Base-by-base conservation (phyloP, 2,888 invertebrate species). In the Polymixis lichenea region DNA sequence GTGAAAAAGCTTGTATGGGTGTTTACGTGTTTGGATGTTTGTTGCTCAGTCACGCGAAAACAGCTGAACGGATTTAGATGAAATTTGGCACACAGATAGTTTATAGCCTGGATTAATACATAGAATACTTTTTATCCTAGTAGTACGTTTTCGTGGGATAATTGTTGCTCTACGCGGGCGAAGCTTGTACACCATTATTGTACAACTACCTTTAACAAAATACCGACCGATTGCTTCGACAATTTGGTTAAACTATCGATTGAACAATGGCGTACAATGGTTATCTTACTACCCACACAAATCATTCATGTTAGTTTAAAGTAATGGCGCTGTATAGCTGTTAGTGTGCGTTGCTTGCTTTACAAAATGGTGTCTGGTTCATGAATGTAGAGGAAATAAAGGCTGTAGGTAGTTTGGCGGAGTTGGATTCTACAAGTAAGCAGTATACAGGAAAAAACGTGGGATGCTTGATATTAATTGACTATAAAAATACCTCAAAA, bases 221-320 rank as follows among this genome's bases (percentile, higher is more conserved):
- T 58, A 55, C 28, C 62, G 1, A 55, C 46, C 46, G 68, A 85
- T 58, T 68, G 65, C 55, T 66, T n/a, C 60, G 73, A 77, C 77
- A 77, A 83, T 85, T 85, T 82, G 65, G 77, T 69, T 72, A 67
- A 74, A 85, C 82, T 76, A 83, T 82, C 77, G 78, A 83, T 82
- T 77, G 70, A 43, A 85, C 82, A 82, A 70, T 66, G 72, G 64
- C 62, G 38, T 68, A 60, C 77, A 85, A 85, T 77, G 62, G 85
- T 60, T 60, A 70, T 70, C 72, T 70, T 46, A 28, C 82, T 49
- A n/a, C 82, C 85, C 82, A 85, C 82, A 72, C 73, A 64, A 74
- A 67, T 51, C 38, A 72, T 85, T 77, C 56, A 66, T 80, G 83
- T 85, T 82, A 49, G 77, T 85, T 80, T 65, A 72, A 62, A 85